These are phyloP conservation scores for Aurelia coerulea DNA, from an alignment of 30 jellyfish, hydroid and myxozoan species.

Conservation along the genomic window DNA sequence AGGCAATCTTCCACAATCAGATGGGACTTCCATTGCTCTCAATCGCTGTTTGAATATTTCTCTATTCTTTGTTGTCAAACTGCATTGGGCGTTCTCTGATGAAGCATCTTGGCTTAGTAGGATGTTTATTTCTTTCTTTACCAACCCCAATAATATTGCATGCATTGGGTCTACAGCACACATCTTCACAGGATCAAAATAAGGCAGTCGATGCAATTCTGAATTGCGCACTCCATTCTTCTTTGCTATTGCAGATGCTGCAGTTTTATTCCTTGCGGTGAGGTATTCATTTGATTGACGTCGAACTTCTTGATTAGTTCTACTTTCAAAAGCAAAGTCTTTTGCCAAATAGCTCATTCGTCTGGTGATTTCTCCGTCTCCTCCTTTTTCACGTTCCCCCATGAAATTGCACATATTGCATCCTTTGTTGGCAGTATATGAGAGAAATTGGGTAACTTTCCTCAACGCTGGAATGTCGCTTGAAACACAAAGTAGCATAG, in stretches of 20 bases:
- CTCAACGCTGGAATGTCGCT: constrained; percentile 9
- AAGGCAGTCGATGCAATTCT: too few relatives aligned
- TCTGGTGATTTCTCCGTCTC: background rate
- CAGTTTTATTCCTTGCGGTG: background rate
- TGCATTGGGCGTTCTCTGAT: too few relatives aligned
- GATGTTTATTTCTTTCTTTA: too few relatives aligned
- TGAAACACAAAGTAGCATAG: constrained; percentile 3
- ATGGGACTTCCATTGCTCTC: background rate
- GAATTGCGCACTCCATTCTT: too few relatives aligned
- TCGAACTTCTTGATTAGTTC: constrained; percentile 19
- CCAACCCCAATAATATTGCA: too few relatives aligned
- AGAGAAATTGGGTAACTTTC: constrained; percentile 14
- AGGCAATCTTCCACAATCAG: constrained; percentile 2
- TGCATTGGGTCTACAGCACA: too few relatives aligned
- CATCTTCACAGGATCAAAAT: too few relatives aligned
- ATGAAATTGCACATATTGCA: constrained; percentile 25
- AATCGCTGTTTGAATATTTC: background rate
- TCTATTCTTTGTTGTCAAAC: too few relatives aligned
- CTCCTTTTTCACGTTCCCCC: constrained; percentile 25
- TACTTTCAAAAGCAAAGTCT: background rate
- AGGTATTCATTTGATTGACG: background rate
- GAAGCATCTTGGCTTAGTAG: too few relatives aligned
- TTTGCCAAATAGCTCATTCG: constrained; percentile 22
- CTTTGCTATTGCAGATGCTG: constrained; percentile 1
- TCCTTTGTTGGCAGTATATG: constrained; percentile 21